Percentiles rank a stretch among this genome's conserved stretches.
phyloP scores from a whole-genome alignment of 2,113 vertebrate species.

The Mugil cephalus region DNA sequence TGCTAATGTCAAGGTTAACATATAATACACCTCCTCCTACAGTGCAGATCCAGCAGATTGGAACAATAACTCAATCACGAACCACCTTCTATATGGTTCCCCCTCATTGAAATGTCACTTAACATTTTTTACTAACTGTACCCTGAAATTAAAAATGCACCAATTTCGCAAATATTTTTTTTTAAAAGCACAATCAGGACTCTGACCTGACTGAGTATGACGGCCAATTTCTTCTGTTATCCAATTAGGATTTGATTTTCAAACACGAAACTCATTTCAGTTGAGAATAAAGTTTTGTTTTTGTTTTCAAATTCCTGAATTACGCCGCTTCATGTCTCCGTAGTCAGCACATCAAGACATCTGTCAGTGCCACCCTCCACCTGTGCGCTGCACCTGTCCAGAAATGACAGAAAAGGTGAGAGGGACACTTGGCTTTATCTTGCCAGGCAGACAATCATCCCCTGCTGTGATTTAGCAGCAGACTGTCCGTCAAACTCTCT shows the following conservation, averaged over 20 bases:
- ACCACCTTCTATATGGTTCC: too few species aligned
- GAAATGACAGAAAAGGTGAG: slow-evolving; percentile 67
- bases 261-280: too few species aligned
- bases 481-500: slow-evolving; percentile 28
- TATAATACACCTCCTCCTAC: slow-evolving; percentile 3
- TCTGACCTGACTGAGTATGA: background rate
- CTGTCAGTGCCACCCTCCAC: slow-evolving; percentile 32
- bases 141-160: too few species aligned
- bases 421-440: slow-evolving; percentile 37
- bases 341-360: slow-evolving; percentile 7
- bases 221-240: too few species aligned
- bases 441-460: slow-evolving; percentile 33
- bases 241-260: too few species aligned
- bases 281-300: too few species aligned
- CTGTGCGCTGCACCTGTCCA: slow-evolving; percentile 24
- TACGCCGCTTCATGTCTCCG: background rate
- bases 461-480: slow-evolving; percentile 38
- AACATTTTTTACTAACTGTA: too few species aligned
- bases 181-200: background rate
- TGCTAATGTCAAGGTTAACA: slow-evolving; percentile 25
- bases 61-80: background rate
- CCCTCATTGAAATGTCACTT: too few species aligned
- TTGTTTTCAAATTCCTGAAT: too few species aligned
- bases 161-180: background rate
- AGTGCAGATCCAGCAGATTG: background rate